Evolutionary conservation across 2,113 vertebrate species (phyloP).

Genomic region (Sebastes schlegelii): DNA sequence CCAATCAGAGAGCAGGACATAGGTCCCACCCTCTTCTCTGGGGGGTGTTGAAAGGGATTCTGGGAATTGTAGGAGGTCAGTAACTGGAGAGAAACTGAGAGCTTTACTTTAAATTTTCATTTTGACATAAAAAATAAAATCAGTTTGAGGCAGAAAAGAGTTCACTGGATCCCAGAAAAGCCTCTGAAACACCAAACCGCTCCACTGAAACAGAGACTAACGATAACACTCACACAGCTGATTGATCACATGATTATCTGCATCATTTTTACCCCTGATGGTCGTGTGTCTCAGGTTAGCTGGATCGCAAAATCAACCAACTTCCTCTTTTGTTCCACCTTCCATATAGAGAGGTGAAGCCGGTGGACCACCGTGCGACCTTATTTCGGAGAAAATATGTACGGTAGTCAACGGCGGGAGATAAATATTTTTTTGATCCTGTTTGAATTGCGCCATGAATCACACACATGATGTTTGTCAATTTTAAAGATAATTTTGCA

Average conservation of each 20-base stretch:
- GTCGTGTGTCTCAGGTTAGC: background rate
- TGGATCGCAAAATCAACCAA: background rate
- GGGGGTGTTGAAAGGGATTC: slow-evolving; percentile 5
- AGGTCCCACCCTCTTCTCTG: slow-evolving; percentile 11
- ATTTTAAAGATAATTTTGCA: no score
- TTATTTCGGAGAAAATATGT: no score
- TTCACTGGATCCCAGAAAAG: background rate
- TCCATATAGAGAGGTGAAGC: no score
- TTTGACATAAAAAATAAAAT: background rate
- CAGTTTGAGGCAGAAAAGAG: background rate
- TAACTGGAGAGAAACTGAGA: slow-evolving; percentile 18
- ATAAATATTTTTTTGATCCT: no score
- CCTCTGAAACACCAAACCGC: background rate
- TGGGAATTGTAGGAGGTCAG: slow-evolving; percentile 27
- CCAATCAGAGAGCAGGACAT: slow-evolving; percentile 29
- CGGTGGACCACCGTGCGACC: no score
- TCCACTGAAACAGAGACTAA: background rate
- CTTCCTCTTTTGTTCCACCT: background rate
- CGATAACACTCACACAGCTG: background rate
- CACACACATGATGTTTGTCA: no score
- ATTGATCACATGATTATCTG: slow-evolving; percentile 2
- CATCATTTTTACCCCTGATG: background rate
- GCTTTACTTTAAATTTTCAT: slow-evolving; percentile 18
- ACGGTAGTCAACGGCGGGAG: no score
- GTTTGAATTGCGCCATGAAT: no score